phyloP scores from a whole-genome alignment of 2,888 invertebrate genomes.

The Calameuta filiformis region DNA sequence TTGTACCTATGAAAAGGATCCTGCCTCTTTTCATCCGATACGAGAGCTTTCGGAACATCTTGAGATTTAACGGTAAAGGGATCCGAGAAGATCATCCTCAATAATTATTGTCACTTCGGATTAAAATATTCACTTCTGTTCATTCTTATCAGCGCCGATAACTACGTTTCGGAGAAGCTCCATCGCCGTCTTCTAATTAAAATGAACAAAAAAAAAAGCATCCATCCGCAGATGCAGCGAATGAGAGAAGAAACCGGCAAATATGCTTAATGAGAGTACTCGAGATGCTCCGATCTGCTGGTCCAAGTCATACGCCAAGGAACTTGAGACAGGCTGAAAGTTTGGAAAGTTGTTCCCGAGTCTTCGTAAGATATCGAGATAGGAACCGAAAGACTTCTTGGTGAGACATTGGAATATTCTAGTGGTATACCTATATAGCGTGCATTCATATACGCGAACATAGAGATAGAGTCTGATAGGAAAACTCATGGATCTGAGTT shows the following conservation, averaged over 20 bases:
- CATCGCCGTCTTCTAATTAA: no score
- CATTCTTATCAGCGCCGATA: not conserved
- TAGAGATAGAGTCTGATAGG: not conserved
- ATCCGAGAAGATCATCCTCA: not conserved
- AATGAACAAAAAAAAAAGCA: no score
- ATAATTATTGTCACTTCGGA: not conserved
- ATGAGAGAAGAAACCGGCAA: not conserved
- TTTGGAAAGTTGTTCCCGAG: not conserved
- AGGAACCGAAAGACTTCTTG: not conserved
- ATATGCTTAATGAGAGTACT: not conserved
- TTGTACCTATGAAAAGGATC: not conserved
- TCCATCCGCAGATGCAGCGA: not conserved
- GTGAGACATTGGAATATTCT: not conserved
- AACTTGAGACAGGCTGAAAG: not conserved
- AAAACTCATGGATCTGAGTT: not conserved
- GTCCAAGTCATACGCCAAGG: not conserved
- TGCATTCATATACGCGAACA: not conserved
- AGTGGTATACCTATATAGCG: not conserved
- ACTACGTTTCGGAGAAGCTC: not conserved
- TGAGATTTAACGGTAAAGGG: not conserved
- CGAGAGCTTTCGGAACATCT: not conserved
- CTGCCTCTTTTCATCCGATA: not conserved
- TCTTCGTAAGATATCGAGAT: not conserved
- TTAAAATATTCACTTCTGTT: not conserved
- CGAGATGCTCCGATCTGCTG: not conserved